Percentiles rank a stretch among this genome's conserved stretches.
These are phyloP conservation scores for Cardiocondyla obscurior DNA, from an alignment of 1,140 invertebrate genomes.

Conservation along the genomic window DNA sequence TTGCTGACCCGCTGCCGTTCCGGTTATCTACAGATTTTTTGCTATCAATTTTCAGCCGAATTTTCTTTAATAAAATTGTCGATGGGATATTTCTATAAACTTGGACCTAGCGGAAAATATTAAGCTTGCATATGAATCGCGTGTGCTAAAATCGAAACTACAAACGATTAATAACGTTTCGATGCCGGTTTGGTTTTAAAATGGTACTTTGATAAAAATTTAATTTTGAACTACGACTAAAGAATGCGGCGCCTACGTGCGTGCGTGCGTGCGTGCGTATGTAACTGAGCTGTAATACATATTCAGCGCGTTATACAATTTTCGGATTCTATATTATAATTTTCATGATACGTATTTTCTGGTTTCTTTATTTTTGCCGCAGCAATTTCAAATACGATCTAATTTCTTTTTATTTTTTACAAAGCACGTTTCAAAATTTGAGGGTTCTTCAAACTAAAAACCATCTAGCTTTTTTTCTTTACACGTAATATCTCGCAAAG, in stretches of 20 bases:
- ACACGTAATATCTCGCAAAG: not conserved
- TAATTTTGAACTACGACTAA: not conserved
- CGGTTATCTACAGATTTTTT: slow-evolving; percentile 26
- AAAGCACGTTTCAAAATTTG: not conserved
- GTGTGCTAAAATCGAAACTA: not conserved
- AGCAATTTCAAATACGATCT: not conserved
- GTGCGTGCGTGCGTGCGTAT: no score
- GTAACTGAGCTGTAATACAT: not conserved
- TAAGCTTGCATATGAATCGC: not conserved
- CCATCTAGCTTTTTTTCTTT: not conserved
- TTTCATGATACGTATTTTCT: not conserved
- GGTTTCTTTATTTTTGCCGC: not conserved
- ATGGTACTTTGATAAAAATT: not conserved
- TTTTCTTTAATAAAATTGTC: slow-evolving; percentile 35
- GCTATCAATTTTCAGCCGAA: slow-evolving; percentile 32
- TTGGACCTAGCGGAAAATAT: not conserved
- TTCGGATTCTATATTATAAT: not conserved
- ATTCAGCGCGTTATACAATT: not conserved
- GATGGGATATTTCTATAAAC: not conserved
- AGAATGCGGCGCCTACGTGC: no score
- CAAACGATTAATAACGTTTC: not conserved
- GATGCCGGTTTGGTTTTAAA: not conserved
- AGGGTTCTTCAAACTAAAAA: not conserved
- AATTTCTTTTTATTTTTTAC: not conserved
- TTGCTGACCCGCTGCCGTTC: not conserved